phyloP scores from a whole-genome alignment of 2,113 vertebrate species.

The Ardeotis arabs region DNA sequence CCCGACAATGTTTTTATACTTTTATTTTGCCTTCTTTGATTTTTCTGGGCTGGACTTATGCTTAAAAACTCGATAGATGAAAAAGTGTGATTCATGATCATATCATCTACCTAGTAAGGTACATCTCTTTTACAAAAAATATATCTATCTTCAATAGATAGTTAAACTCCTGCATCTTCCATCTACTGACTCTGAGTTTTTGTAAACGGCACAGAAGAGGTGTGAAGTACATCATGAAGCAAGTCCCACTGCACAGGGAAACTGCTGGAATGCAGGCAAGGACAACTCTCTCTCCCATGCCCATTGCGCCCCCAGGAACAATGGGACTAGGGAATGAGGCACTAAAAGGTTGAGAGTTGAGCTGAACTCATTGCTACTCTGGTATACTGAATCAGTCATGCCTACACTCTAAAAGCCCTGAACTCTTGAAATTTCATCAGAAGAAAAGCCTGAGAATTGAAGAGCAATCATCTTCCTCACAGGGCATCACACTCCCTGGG shows the following conservation, averaged over 20 bases:
- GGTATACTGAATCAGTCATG: not conserved
- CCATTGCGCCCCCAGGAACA: not conserved
- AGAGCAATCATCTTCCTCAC: not conserved
- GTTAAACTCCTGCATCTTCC: not conserved
- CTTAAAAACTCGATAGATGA: constrained; percentile 7
- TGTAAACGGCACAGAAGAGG: not conserved
- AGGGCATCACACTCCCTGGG: not conserved
- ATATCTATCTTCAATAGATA: not conserved
- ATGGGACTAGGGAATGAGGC: not conserved
- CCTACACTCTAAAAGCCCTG: not conserved
- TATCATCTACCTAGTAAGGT: not conserved
- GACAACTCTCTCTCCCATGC: fast-evolving
- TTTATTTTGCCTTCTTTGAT: not conserved
- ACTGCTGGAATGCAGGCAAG: not conserved
- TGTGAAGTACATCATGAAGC: not conserved
- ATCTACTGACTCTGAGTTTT: not conserved
- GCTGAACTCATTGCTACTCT: not conserved
- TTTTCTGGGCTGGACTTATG: not conserved
- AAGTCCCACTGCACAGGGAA: not conserved
- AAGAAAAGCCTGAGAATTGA: not conserved
- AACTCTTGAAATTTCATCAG: not conserved
- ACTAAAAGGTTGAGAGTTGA: not conserved
- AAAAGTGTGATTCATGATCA: not conserved
- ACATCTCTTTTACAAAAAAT: not conserved
- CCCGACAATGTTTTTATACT: not conserved